Evolutionary conservation across 2,797 vertebrate genomes (phyloP), one percentile per base, ranked within the genome.

Genomic region (Diplodus sargus): DNA sequence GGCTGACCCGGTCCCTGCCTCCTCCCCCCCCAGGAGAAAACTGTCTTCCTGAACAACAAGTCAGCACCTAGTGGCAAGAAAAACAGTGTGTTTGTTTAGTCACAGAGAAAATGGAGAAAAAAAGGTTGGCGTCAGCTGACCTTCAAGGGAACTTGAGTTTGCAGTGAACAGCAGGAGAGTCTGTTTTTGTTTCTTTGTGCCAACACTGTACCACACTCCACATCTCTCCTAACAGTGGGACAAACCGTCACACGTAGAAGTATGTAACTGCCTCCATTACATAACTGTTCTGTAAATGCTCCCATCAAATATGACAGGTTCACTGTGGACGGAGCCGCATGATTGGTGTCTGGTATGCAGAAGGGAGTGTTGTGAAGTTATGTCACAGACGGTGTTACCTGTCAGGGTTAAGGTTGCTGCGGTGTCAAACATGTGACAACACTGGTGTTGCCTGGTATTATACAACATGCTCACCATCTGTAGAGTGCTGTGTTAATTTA

Each of bases 41-140:
- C 63, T 72, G 69, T 83, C 87, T 85, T 62, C 61, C 81, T 75
- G 47, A 85, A 84, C 83, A 87, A 85, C 73, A 82, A 78, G 78
- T 80, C 78, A 53, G 69, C 74, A 74, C 56, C 73, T 52, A 56
- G 48, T 28, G 54, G 62, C 8, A 58, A 69, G 68, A 79, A 76
- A 79, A 70, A 76, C 14, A 30, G 12, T 7, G 23, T 23, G 52
- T 76, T 79, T 85, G 67, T 70, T 64, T 75, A 34, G 78, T 74
- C 5, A 22, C 13, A 68, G 49, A 71, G 67, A 78, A 85, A 78
- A 74, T 59, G 17, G 70, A 52, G 82, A 79, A 53, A 52, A 28
- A 39, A 39, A 60, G 16, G 47, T 9, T 2, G 42, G 23, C 16
- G 14, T 75, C 62, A 76, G 43, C 61, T 78, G 77, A 79, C 70